Evolutionary conservation across 2,113 vertebrate genomes (phyloP).

Genomic region (Synchiropus splendidus): DNA sequence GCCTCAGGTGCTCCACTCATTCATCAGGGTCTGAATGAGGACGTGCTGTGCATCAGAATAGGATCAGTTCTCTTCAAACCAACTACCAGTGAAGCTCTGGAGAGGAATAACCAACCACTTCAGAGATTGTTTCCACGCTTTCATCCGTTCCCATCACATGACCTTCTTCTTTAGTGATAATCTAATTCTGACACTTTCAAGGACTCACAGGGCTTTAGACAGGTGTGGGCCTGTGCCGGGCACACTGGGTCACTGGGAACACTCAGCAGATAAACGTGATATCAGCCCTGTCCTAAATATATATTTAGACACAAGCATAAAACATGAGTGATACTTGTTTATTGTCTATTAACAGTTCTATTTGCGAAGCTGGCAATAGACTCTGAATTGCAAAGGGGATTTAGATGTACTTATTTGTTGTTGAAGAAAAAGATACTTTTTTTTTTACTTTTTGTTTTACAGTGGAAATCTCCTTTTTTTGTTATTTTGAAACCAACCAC

Average conservation of each 20-base stretch:
- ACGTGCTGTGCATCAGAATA: constrained; percentile 28
- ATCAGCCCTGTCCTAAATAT: too few species aligned
- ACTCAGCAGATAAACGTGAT: not conserved
- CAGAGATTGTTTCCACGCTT: constrained; percentile 28
- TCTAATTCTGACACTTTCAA: constrained; percentile 45
- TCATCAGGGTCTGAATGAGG: constrained; percentile 40
- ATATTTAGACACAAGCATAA: too few species aligned
- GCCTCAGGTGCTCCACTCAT: constrained; percentile 41
- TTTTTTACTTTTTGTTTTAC: too few species aligned
- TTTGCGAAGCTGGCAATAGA: too few species aligned
- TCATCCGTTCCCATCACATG: constrained; percentile 22
- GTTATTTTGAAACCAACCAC: too few species aligned
- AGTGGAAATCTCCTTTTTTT: too few species aligned
- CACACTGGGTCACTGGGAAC: constrained; percentile 38
- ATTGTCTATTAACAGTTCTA: too few species aligned
- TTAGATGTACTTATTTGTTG: too few species aligned
- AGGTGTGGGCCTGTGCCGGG: constrained; percentile 26
- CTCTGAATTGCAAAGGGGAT: too few species aligned
- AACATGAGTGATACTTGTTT: too few species aligned
- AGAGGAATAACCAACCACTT: constrained; percentile 18
- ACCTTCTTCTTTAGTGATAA: constrained; percentile 34
- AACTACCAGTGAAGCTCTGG: constrained; percentile 1
- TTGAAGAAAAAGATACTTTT: too few species aligned
- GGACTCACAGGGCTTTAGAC: constrained; percentile 6
- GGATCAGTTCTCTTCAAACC: constrained; percentile 14